A percentile compares a stretch with the other conserved stretches of the same genome.
These are phyloP conservation scores for Sceloporus undulatus DNA, from an alignment of 2,113 vertebrate species.

Conservation along the genomic window DNA sequence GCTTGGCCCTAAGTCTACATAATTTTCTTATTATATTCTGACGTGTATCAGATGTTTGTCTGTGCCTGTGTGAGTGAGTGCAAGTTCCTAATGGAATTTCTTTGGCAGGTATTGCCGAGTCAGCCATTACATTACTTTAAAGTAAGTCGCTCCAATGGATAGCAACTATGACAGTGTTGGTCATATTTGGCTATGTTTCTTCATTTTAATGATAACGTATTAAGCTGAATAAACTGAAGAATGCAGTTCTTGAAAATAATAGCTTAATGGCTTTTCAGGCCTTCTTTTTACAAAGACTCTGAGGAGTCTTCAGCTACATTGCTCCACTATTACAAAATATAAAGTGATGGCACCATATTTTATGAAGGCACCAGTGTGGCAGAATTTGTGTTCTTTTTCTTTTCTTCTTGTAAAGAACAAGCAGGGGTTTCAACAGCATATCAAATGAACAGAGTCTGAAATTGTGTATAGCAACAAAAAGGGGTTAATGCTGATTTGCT, in stretches of 20 bases:
- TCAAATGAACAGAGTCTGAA: background rate
- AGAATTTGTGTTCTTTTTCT: background rate
- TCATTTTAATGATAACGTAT: constrained; percentile 52
- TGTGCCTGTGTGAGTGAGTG: background rate
- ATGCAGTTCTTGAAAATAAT: constrained; percentile 26
- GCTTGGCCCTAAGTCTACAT: background rate
- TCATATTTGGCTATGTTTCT: constrained; percentile 40
- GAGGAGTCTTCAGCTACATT: background rate
- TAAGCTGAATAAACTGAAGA: constrained; percentile 50
- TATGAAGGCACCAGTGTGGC: background rate
- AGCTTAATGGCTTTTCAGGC: constrained; percentile 20
- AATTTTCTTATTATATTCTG: background rate
- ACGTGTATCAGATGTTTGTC: background rate
- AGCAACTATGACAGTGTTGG: constrained; percentile 1
- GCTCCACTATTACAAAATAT: background rate
- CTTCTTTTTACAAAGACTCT: background rate
- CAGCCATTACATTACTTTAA: background rate
- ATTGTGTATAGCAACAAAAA: background rate
- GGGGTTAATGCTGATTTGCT: background rate
- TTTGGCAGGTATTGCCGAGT: background rate
- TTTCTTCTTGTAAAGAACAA: background rate
- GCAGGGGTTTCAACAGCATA: background rate
- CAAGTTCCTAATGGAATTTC: background rate
- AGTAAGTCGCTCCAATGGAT: constrained; percentile 38
- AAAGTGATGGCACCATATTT: background rate